Evolutionary conservation across 2,888 invertebrate species (phyloP), one percentile per base, ranked within the genome.

Genomic region (Heliconius cydno): DNA sequence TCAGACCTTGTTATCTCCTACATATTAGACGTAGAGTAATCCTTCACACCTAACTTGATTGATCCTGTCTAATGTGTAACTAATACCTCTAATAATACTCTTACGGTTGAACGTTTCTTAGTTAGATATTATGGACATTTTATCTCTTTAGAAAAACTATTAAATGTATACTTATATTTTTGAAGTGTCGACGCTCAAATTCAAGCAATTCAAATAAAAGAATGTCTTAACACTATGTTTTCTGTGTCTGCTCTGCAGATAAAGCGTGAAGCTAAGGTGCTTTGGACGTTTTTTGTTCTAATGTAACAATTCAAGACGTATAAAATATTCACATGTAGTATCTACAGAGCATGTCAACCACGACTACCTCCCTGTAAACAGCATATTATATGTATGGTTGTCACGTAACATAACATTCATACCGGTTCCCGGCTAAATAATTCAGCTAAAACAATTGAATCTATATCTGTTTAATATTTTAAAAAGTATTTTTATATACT

Each of bases 1-100:
- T 57, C 52, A n/a, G 73, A 66, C 52, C 63, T 63, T 46, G 52
- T 78, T 74, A 74, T 74, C 60, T 60, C 41, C 30, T 46, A 78
- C 57, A 74, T 60, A 73, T 60, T 30, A 78, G 65, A 52, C 52
- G 52, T 19, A 6, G 52, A 66, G 73, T 79, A 79, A 74, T 79
- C 74, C 74, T 68, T 38, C 41, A 68, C 66, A 60, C 60, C 68
- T 75, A 22, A 46, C 22, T n/a, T 34, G 73, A 78, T 74, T 78
- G 67, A 78, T 78, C 73, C 74, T 57, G 15, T 10, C 38, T 73
- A 57, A 78, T 34, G 72, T 73, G 66, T 67, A 38, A 28, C 66
- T 66, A 74, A 67, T 73, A 52, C 78, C 22, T 22, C 13, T 67
- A 73, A 73, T 78, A 52, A 15, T 25, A 22, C 25, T 65, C 41